Percentiles rank a stretch among this genome's conserved stretches.
phyloP scores from a whole-genome alignment of 2,113 vertebrate species.

The Aegithalos caudatus region DNA sequence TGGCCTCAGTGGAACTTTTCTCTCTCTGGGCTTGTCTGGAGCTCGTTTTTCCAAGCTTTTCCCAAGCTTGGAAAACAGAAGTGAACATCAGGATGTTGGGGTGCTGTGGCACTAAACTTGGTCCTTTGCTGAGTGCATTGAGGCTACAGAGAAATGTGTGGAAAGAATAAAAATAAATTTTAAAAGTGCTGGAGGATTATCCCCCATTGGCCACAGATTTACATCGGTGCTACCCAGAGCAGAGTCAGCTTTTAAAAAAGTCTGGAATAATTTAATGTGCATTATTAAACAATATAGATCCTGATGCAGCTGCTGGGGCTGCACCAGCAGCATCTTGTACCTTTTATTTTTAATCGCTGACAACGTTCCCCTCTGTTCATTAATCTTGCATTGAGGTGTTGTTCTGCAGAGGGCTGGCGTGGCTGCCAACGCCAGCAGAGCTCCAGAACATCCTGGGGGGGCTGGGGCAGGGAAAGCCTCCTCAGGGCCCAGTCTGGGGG shows the following conservation, averaged over 20 bases:
- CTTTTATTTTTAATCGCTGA: neutral
- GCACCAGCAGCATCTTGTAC: neutral
- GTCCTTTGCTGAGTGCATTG: rapidly evolving
- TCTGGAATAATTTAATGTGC: neutral
- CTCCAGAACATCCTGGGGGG: rapidly evolving
- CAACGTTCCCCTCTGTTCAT: neutral
- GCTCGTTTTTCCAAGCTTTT: neutral
- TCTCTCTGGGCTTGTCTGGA: neutral
- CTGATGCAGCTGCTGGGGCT: neutral
- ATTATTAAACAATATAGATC: neutral
- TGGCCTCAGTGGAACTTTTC: rapidly evolving
- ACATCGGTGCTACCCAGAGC: neutral
- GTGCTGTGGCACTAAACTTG: neutral
- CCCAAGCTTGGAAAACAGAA: neutral
- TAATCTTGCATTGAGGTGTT: neutral
- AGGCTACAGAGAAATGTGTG: rapidly evolving
- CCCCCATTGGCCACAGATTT: rapidly evolving
- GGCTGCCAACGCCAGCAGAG: rapidly evolving
- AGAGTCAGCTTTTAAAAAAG: neutral
- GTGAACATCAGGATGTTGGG: rapidly evolving
- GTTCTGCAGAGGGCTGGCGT: neutral
- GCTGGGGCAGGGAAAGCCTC: neutral
- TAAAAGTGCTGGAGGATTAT: neutral
- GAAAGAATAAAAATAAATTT: neutral
- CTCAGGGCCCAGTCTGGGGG: rapidly evolving